Base-by-base conservation (phyloP, 2,797 vertebrate species). In the Schizopygopsis malacanthus region DNA sequence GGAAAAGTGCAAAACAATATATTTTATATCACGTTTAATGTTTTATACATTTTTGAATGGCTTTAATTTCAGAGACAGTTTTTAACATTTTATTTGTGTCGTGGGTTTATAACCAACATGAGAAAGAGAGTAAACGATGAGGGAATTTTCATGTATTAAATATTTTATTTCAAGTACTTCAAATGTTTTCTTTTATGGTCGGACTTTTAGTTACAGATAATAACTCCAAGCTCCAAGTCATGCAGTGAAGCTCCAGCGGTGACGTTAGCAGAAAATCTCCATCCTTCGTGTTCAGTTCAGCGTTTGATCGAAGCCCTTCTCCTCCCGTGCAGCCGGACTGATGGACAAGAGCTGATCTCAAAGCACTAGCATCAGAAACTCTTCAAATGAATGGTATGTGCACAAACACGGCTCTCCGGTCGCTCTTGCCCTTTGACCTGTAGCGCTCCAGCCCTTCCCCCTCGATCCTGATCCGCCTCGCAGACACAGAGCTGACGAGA, bases 381-480 rank as follows among this genome's bases (percentile, higher is more conserved):
- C 73, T 37, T 12, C 3, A 75, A 33, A 20, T 50, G 45, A 6
- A 59, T 0, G 15, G 71, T 15, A 15, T 37, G 25, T 3, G 25
- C 16, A 11, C 47, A 75, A 50, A 52, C 28, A 2, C 1, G 16
- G 11, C 50, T 56, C 73, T 22, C 33, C 18, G 50, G 69, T 12
- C 25, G 6, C 28, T 79, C 65, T 77, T 54, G 13, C 37, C 33
- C 56, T 59, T 28, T 67, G 78, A 72, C 50, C 72, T 2, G 10
- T 41, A 79, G 43, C 20, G n/a, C 63, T 63, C 79, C 86, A 56
- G 25, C 28, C 25, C 28, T 28, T 2, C 65, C 77, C 52, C 33
- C 63, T 79, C 22, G 13, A 33, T 63, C n/a, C 72, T 67, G 77
- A 63, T 91, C 1, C 88, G 91, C 16, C 85, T 92, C 80, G 90